Conservation (phyloP, 2,888 invertebrate species). For the Ptilodon capucinus region DNA sequence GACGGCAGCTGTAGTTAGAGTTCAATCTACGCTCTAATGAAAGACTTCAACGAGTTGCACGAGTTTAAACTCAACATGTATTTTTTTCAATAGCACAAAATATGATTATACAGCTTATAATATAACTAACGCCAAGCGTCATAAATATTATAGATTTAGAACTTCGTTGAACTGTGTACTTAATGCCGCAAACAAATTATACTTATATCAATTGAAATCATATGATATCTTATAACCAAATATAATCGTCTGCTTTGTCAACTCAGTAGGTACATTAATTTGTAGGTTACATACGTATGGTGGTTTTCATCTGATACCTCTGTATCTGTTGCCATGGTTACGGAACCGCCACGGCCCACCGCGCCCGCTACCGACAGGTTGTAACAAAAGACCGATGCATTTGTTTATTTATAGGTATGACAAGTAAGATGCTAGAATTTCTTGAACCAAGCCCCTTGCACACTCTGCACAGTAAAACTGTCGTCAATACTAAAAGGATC, state of each 20-base stretch:
- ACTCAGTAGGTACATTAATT: not conserved
- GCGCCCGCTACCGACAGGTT: slow-evolving; percentile 54
- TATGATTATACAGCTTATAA: too few relatives aligned
- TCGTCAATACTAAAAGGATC: too few relatives aligned
- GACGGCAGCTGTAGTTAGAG: slow-evolving; percentile 1
- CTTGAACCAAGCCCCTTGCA: too few relatives aligned
- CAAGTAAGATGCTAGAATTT: not conserved
- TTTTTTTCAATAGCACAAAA: not conserved
- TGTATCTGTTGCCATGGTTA: slow-evolving; percentile 49
- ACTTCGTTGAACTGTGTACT: too few relatives aligned
- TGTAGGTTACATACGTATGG: slow-evolving; percentile 2
- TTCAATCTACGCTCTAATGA: slow-evolving; percentile 26
- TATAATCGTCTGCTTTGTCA: not conserved
- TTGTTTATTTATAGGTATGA: not conserved
- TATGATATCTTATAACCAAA: not conserved
- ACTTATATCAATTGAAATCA: too few relatives aligned
- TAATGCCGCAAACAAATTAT: too few relatives aligned
- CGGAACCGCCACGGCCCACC: slow-evolving; percentile 52
- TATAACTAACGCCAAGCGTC: too few relatives aligned
- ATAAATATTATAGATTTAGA: too few relatives aligned
- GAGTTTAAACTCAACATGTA: not conserved
- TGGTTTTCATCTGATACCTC: slow-evolving; percentile 39
- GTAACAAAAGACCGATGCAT: slow-evolving; percentile 60
- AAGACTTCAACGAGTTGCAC: slow-evolving; percentile 41
- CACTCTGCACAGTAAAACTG: too few relatives aligned